These are phyloP conservation scores for Tor tambroides DNA, from an alignment of 2,113 vertebrate genomes.

Conservation along the genomic window DNA sequence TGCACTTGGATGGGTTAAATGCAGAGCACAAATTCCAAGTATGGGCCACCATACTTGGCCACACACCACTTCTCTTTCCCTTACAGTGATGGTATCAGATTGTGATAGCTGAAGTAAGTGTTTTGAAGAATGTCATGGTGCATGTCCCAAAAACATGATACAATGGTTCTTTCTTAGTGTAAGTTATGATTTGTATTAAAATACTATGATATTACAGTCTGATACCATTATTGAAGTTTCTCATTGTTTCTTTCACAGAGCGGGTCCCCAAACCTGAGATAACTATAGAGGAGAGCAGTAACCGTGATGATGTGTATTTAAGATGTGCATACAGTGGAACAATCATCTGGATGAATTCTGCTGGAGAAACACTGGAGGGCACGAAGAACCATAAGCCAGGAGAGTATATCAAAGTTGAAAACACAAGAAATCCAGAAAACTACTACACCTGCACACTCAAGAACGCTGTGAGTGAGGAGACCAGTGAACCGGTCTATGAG, in stretches of 20 bases:
- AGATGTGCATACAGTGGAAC: fast-evolving
- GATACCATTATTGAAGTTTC: not conserved
- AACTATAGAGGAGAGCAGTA: fast-evolving
- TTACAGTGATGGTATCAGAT: no score
- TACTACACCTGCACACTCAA: not conserved
- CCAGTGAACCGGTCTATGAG: not conserved
- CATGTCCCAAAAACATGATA: no score
- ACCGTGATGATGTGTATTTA: not conserved
- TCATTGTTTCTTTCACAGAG: slow-evolving; percentile 1
- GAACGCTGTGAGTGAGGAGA: not conserved
- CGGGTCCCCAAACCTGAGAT: not conserved
- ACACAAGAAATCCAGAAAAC: no score
- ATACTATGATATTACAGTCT: not conserved
- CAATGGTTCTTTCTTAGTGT: no score
- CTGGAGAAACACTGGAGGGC: not conserved
- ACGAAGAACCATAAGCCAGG: not conserved
- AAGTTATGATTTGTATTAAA: not conserved
- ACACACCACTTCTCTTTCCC: no score
- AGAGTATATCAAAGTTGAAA: not conserved
- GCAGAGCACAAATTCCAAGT: no score
- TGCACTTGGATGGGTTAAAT: no score
- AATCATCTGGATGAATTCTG: not conserved
- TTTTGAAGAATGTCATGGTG: no score
- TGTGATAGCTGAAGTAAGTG: no score
- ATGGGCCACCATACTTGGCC: no score